These are phyloP conservation scores for Chanos chanos DNA, from an alignment of 2,797 vertebrate genomes.

Conservation along the genomic window DNA sequence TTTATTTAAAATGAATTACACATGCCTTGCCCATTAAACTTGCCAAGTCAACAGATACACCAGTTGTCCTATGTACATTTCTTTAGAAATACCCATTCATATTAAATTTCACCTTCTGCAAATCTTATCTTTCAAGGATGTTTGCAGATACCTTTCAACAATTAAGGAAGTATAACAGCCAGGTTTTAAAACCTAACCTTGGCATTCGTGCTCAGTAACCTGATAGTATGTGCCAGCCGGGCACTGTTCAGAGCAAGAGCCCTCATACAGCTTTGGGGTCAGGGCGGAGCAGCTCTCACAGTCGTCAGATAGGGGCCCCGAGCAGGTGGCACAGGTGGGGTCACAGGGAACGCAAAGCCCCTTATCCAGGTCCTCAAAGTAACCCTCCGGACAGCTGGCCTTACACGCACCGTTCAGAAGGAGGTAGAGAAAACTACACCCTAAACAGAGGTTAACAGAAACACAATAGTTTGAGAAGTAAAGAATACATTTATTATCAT, in stretches of 20 bases:
- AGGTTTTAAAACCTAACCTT: slow-evolving; percentile 59
- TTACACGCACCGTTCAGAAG: slow-evolving; percentile 73
- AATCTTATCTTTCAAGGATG: too few relatives aligned
- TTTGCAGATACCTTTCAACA: too few relatives aligned
- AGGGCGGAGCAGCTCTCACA: slow-evolving; percentile 70
- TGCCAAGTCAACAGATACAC: too few relatives aligned
- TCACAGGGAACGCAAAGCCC: slow-evolving; percentile 73
- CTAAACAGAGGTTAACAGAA: too few relatives aligned
- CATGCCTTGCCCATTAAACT: too few relatives aligned
- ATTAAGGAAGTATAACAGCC: background rate
- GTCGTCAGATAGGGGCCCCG: slow-evolving; percentile 68
- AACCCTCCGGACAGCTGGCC: slow-evolving; percentile 74
- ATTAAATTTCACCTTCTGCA: too few relatives aligned
- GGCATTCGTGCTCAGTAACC: slow-evolving; percentile 65
- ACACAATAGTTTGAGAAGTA: too few relatives aligned
- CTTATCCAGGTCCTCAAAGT: slow-evolving; percentile 77
- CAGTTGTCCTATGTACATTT: too few relatives aligned
- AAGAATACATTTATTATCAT: too few relatives aligned
- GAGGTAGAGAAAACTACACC: slow-evolving; percentile 78
- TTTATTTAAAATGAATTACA: too few relatives aligned
- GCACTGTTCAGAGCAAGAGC: slow-evolving; percentile 68
- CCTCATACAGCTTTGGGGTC: slow-evolving; percentile 73
- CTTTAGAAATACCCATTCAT: too few relatives aligned
- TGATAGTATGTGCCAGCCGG: slow-evolving; percentile 71
- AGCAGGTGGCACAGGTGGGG: slow-evolving; percentile 70